phyloP scores from a whole-genome alignment of 64 coral and sea anemone genomes.

The Montipora cactus region DNA sequence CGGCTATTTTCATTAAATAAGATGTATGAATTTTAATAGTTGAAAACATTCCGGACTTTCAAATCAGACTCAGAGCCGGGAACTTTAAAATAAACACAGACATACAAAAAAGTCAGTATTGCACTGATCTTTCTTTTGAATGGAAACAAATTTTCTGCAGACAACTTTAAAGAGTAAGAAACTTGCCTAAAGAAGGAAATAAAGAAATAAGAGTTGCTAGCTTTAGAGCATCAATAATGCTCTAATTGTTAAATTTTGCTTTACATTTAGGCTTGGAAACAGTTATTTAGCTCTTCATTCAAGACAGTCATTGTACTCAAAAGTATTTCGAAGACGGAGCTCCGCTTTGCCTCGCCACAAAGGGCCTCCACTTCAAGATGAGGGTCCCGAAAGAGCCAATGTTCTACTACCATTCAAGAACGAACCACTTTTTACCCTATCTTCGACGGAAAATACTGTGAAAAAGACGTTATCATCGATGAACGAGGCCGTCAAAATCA shows the following conservation, averaged over 20 bases:
- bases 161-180: too few species aligned
- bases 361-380: background rate
- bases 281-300: background rate
- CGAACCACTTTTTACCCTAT: background rate
- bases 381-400: background rate
- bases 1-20: too few species aligned
- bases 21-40: too few species aligned
- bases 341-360: background rate
- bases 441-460: background rate
- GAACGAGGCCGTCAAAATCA: background rate
- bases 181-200: background rate
- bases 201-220: background rate
- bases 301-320: background rate
- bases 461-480: background rate
- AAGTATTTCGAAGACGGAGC: background rate
- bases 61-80: too few species aligned
- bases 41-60: too few species aligned
- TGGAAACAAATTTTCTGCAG: too few species aligned
- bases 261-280: slow-evolving; percentile 24
- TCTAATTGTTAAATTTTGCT: background rate
- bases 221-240: background rate
- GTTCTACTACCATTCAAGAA: background rate
- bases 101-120: too few species aligned
- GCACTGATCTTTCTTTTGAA: too few species aligned
- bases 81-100: too few species aligned